Evolutionary conservation across 2,888 invertebrate species (phyloP), one percentile per base, ranked within the genome.

Genomic region (Drosophila heteroneura): DNA sequence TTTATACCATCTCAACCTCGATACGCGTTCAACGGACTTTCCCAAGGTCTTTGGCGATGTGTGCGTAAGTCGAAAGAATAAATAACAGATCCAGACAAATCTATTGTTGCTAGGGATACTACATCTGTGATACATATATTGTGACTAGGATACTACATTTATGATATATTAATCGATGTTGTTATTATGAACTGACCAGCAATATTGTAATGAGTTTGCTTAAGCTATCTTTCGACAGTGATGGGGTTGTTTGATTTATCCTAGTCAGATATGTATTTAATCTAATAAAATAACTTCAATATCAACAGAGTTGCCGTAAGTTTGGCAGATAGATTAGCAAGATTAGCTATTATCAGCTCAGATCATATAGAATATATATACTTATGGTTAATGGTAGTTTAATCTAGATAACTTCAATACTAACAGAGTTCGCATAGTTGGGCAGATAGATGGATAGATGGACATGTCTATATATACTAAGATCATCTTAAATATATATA

Each of bases 1-100:
- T n/a, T n/a, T n/a, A n/a, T n/a, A n/a, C 92, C 98, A 98, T 94
- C 94, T 98, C 91, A 97, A 97, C 97, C 35, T 88, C 61, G 97
- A 97, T 66, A 98, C 97, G 85, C 96, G 95, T 10, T 96, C 97
- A 4, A 97, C 97, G 85, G 97, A 98, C 92, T 95, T 98, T 39
- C 96, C 96, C 52, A 96, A 97, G 93, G 97, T 98, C 96, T 99
- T 98, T 92, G 97, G 97, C 2, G 98, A 99, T 93, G 96, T 98
- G 51, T 98, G 98, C 95, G 98, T 98, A 94, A 92, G 92, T 81
- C 30, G 0, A 57, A 7, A 28, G 0, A n/a, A 19, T 2, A 10
- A 51, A 52, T 2, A 12, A 52, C 22, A 51, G 26, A 28, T 5
- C 49, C 19, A 10, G 47, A 22, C 14, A 51, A 1, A 28, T 9